Percentiles rank a stretch among this genome's conserved stretches.
These are phyloP conservation scores for Scolopax rusticola DNA, from an alignment of 2,797 vertebrate genomes.

Conservation along the genomic window DNA sequence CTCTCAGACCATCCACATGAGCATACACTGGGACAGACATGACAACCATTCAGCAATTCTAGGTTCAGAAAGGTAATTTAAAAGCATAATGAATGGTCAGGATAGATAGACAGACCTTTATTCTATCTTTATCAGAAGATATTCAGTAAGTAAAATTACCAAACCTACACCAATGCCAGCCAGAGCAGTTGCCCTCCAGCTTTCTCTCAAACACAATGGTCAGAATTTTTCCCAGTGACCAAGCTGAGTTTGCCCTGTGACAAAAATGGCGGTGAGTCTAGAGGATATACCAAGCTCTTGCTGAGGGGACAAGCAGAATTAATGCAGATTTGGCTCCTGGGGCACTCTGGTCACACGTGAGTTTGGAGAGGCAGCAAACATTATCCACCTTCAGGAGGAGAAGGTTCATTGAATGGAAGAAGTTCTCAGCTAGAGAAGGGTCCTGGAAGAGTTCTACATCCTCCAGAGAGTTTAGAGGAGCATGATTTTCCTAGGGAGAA, in stretches of 20 bases:
- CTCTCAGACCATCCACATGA: rapidly evolving
- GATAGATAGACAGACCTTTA: background rate
- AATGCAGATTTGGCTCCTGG: background rate
- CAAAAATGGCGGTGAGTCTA: constrained; percentile 18
- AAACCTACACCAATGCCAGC: background rate
- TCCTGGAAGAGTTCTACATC: background rate
- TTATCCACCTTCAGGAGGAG: background rate
- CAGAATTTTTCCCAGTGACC: constrained; percentile 5
- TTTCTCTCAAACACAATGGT: background rate
- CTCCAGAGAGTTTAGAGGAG: background rate
- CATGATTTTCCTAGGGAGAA: background rate
- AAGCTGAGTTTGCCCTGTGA: background rate
- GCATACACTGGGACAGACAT: background rate
- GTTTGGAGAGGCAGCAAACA: background rate
- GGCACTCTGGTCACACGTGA: background rate
- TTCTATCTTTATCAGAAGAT: background rate
- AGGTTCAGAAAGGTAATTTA: background rate
- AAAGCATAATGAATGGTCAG: background rate
- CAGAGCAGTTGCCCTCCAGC: background rate
- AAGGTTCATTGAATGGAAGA: background rate
- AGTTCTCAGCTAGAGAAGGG: background rate
- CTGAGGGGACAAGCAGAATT: background rate
- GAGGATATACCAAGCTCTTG: constrained; percentile 7
- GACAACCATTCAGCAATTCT: background rate
- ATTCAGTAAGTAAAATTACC: background rate